phyloP scores from a whole-genome alignment of 2,888 invertebrate species.

The Seira ritae region DNA sequence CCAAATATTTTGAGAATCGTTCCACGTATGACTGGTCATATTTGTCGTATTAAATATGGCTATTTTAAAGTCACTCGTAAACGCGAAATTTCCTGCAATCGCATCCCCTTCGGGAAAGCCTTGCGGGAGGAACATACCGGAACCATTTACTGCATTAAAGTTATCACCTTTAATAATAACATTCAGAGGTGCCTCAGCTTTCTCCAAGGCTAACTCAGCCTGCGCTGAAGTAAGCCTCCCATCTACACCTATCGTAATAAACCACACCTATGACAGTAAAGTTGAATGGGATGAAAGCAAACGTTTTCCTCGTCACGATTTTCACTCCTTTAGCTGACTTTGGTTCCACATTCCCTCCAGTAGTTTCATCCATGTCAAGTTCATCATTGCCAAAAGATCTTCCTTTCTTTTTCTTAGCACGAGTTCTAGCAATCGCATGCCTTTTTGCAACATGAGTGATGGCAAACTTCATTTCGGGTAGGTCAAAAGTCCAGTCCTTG shows the following conservation, averaged over 20 bases:
- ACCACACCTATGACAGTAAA: too few relatives aligned
- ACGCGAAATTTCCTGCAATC: not conserved
- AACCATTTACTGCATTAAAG: not conserved
- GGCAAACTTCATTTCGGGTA: not conserved
- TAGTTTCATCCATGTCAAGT: not conserved
- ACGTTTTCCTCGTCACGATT: not conserved
- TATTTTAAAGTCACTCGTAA: not conserved
- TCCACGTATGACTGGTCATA: slow-evolving; percentile 19
- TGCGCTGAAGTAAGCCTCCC: not conserved
- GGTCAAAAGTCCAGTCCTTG: slow-evolving; percentile 28
- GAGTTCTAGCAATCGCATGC: not conserved
- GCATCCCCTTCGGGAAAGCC: slow-evolving; percentile 21
- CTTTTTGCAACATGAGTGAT: not conserved
- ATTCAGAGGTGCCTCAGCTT: too few relatives aligned
- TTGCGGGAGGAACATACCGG: not conserved
- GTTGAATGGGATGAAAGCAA: not conserved
- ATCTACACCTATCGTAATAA: too few relatives aligned
- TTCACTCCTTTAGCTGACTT: not conserved
- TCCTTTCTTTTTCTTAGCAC: not conserved
- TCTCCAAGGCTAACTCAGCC: too few relatives aligned
- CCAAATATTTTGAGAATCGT: slow-evolving; percentile 16
- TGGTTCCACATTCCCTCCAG: not conserved
- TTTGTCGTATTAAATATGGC: not conserved
- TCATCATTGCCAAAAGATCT: not conserved
- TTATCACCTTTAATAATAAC: too few relatives aligned